Percentiles rank a stretch among this genome's conserved stretches.
These are phyloP conservation scores for Amphipoea lucens DNA, from an alignment of 2,888 invertebrate genomes.

Conservation along the genomic window DNA sequence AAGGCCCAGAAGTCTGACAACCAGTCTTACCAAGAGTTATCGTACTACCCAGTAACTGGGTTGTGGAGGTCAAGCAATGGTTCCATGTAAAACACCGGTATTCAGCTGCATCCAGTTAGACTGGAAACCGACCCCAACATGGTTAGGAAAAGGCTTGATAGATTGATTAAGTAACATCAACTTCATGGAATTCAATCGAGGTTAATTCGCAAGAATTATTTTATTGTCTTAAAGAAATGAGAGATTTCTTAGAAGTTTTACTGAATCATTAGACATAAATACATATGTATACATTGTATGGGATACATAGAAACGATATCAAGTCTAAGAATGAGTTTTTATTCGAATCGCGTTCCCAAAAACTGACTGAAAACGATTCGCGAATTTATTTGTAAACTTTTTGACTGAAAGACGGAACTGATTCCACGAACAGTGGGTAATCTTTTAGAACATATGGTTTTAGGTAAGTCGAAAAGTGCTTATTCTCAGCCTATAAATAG, in stretches of 20 bases:
- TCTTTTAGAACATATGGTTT: neutral
- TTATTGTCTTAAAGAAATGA: neutral
- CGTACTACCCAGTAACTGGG: neutral
- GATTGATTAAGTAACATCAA: neutral
- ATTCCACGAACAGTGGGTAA: neutral
- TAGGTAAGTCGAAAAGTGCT: too few species aligned
- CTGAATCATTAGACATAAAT: conserved; percentile 9
- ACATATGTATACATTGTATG: neutral
- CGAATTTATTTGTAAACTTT: neutral
- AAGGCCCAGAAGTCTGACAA: neutral
- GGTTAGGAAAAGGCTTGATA: neutral
- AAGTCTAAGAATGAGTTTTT: neutral
- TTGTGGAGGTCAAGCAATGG: neutral
- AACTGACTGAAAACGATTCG: neutral
- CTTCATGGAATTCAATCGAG: conserved; percentile 11
- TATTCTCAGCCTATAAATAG: too few species aligned
- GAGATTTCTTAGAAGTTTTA: conserved; percentile 23
- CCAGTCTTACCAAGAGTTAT: too few species aligned
- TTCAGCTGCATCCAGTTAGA: neutral
- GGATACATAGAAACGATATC: neutral
- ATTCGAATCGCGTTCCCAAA: neutral
- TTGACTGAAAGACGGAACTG: neutral
- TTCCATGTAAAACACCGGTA: neutral
- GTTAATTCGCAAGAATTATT: neutral
- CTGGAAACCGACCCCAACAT: neutral